Conservation (phyloP, 2,888 invertebrate genomes). For the Hypercompe scribonia region DNA sequence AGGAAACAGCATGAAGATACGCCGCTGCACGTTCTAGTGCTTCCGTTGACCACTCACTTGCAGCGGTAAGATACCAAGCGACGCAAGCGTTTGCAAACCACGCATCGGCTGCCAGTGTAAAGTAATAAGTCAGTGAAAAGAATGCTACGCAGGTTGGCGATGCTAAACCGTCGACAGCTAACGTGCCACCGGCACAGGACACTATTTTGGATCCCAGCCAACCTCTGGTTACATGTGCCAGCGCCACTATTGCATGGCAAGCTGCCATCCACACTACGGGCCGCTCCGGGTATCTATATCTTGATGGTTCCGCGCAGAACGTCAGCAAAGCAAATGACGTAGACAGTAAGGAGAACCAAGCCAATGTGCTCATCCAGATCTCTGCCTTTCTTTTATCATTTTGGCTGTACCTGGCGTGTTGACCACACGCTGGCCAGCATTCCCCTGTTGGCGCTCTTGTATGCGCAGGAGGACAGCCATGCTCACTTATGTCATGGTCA, state of each 20-base stretch:
- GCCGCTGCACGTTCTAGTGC: constrained; percentile 95
- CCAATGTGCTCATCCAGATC: constrained; percentile 92
- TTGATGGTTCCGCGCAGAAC: constrained; percentile 94
- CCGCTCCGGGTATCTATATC: constrained; percentile 97
- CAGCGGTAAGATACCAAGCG: constrained; percentile 96
- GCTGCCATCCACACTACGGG: constrained; percentile 96
- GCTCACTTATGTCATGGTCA: constrained; percentile 67
- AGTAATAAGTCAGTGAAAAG: constrained; percentile 92
- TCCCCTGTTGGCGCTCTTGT: constrained; percentile 85
- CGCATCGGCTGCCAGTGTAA: constrained; percentile 92
- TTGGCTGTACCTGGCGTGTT: constrained; percentile 89
- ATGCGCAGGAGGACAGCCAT: constrained; percentile 88
- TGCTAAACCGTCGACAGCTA: constrained; percentile 82
- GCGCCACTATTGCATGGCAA: constrained; percentile 93
- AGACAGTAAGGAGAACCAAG: constrained; percentile 92
- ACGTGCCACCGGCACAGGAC: constrained; percentile 71
- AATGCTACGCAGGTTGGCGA: constrained; percentile 90
- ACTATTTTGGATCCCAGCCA: constrained; percentile 82
- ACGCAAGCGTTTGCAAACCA: constrained; percentile 96
- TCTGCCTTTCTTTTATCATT: constrained; percentile 90
- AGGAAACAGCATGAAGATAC: constrained; percentile 94
- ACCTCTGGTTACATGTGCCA: constrained; percentile 91
- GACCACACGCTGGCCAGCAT: constrained; percentile 89
- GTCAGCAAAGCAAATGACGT: constrained; percentile 94
- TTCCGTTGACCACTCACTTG: constrained; percentile 97